Evolutionary conservation across 2,113 vertebrate genomes (phyloP).

Genomic region (Cromileptes altivelis): DNA sequence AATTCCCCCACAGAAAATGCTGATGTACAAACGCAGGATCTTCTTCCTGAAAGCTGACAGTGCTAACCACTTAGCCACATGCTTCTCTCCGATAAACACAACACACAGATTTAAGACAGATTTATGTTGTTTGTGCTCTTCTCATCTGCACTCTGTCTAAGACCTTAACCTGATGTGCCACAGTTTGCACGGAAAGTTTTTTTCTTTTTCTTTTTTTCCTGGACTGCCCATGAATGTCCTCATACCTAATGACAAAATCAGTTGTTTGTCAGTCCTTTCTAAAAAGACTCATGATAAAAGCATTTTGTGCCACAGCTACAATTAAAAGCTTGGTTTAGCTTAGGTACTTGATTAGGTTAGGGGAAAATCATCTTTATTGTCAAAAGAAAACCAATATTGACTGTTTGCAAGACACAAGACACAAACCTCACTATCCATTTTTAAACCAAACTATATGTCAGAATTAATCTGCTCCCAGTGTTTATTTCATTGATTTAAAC

Average conservation of each 20-base stretch:
- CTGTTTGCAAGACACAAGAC: too few relatives aligned
- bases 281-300: neutral
- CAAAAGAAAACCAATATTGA: too few relatives aligned
- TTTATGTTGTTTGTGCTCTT: constrained; percentile 40
- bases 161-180: constrained; percentile 24
- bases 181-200: constrained; percentile 16
- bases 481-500: too few relatives aligned
- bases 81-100: constrained; percentile 6
- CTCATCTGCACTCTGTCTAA: constrained; percentile 30
- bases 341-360: too few relatives aligned
- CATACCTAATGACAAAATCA: neutral
- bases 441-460: too few relatives aligned
- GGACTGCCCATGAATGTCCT: neutral
- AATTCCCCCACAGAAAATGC: neutral
- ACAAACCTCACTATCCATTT: too few relatives aligned
- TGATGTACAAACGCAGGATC: neutral
- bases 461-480: too few relatives aligned
- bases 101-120: constrained; percentile 27
- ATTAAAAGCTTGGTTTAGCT: too few relatives aligned
- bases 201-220: neutral
- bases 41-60: constrained; percentile 20
- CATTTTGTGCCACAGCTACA: too few relatives aligned
- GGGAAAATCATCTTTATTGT: too few relatives aligned
- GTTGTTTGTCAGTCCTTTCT: neutral
- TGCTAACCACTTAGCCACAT: constrained; percentile 13